Conservation (phyloP, 2,797 vertebrate genomes). For the Xenops minutus region DNA sequence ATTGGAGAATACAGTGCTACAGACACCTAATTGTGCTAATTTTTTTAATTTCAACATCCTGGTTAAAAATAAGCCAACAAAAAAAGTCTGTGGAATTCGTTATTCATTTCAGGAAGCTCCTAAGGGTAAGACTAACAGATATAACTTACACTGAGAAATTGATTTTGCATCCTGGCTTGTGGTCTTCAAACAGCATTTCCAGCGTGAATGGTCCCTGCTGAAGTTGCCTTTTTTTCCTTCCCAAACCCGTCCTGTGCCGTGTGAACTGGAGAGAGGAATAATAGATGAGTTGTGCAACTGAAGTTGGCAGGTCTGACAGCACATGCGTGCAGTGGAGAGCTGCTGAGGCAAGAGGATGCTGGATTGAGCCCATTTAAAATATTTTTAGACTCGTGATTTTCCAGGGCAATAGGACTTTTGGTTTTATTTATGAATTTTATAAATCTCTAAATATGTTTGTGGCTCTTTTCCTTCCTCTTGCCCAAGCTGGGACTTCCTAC, state of each 20-base stretch:
- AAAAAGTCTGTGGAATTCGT: background rate
- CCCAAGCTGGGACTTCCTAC: background rate
- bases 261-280: background rate
- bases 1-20: background rate
- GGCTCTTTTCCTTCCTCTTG: background rate
- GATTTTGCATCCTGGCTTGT: background rate
- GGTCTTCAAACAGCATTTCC: background rate
- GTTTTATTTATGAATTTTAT: background rate
- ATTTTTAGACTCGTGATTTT: background rate
- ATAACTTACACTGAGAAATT: background rate
- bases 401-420: background rate
- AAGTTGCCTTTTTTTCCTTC: background rate
- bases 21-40: background rate
- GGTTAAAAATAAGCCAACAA: background rate
- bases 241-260: background rate
- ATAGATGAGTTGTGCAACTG: background rate
- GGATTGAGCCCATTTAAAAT: conserved; percentile 1
- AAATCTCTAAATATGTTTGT: background rate
- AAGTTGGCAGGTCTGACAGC: conserved; percentile 20
- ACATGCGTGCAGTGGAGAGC: background rate
- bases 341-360: conserved; percentile 27
- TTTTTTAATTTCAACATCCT: background rate
- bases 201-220: background rate
- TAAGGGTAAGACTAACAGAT: background rate
- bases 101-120: background rate